These are phyloP conservation scores for Ectobius pallidus DNA, from an alignment of 2,888 invertebrate species.

Conservation along the genomic window DNA sequence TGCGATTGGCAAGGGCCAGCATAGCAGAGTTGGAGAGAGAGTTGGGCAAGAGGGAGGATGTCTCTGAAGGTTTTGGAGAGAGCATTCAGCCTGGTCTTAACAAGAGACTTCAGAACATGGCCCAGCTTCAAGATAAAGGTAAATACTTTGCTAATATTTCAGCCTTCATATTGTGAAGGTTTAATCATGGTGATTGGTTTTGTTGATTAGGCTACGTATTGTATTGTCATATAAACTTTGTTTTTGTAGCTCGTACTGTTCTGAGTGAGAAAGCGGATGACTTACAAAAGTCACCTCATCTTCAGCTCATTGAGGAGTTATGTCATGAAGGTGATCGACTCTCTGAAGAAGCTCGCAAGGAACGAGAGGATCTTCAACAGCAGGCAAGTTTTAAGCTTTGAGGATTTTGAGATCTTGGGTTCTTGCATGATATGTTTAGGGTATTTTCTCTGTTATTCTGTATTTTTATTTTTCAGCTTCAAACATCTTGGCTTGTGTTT, in stretches of 20 bases:
- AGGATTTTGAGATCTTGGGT: background rate
- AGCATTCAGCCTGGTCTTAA: conserved; percentile 48
- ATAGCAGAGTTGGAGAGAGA: conserved; percentile 26
- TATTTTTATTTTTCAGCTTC: too few relatives aligned
- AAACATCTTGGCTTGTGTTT: too few relatives aligned
- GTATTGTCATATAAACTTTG: too few relatives aligned
- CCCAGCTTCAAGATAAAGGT: conserved; percentile 54
- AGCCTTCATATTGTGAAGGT: background rate
- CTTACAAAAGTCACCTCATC: conserved; percentile 52
- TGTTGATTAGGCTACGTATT: too few relatives aligned
- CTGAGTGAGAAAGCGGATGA: conserved; percentile 54
- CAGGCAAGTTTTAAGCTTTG: conserved; percentile 66
- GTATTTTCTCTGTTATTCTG: too few relatives aligned
- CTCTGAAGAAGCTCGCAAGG: conserved; percentile 67
- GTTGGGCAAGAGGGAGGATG: conserved; percentile 55
- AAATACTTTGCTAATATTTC: conserved; percentile 6
- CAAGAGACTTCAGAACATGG: conserved; percentile 50
- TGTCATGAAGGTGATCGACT: conserved; percentile 65
- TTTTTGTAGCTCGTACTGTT: conserved; percentile 54
- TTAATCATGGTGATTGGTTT: too few relatives aligned
- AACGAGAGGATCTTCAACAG: conserved; percentile 73
- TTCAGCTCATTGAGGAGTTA: conserved; percentile 68
- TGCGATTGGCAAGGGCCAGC: background rate
- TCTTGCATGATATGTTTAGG: too few relatives aligned
- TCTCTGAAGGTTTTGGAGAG: conserved; percentile 62